Evolutionary conservation across 1,140 invertebrate species (phyloP).

Genomic region (Centruroides sculpturatus): DNA sequence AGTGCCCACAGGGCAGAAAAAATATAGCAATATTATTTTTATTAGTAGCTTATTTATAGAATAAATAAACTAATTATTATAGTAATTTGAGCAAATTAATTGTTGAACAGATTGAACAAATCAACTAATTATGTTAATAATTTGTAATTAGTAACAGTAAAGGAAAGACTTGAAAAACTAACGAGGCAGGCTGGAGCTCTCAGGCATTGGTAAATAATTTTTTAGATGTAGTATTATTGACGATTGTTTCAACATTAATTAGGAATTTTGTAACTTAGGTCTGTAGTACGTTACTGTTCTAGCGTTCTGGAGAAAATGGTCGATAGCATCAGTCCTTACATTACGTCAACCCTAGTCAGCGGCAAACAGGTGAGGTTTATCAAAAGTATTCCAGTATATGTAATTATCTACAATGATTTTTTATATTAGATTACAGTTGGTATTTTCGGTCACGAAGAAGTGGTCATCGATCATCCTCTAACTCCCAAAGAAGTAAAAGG

Average conservation of each 20-base stretch:
- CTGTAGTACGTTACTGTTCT: conserved; percentile 84
- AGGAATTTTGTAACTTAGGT: conserved; percentile 19
- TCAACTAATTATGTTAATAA: not conserved
- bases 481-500: conserved; percentile 82
- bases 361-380: conserved; percentile 68
- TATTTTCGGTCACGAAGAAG: conserved; percentile 83
- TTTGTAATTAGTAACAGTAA: conserved; percentile 14
- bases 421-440: conserved; percentile 69
- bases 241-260: not conserved
- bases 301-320: conserved; percentile 84
- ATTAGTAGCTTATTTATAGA: too few relatives aligned
- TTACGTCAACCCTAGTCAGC: conserved; percentile 89
- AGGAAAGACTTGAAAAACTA: conserved; percentile 20
- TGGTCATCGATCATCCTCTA: conserved; percentile 91
- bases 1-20: too few relatives aligned
- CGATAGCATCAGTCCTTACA: conserved; percentile 94
- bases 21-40: too few relatives aligned
- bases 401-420: too few relatives aligned
- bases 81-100: too few relatives aligned
- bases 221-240: too few relatives aligned
- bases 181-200: conserved; percentile 52
- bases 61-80: too few relatives aligned
- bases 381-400: too few relatives aligned
- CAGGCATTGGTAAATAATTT: conserved; percentile 54
- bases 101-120: not conserved